Conservation (phyloP, 2,888 invertebrate genomes). For the Leptopilina drosophilae region DNA sequence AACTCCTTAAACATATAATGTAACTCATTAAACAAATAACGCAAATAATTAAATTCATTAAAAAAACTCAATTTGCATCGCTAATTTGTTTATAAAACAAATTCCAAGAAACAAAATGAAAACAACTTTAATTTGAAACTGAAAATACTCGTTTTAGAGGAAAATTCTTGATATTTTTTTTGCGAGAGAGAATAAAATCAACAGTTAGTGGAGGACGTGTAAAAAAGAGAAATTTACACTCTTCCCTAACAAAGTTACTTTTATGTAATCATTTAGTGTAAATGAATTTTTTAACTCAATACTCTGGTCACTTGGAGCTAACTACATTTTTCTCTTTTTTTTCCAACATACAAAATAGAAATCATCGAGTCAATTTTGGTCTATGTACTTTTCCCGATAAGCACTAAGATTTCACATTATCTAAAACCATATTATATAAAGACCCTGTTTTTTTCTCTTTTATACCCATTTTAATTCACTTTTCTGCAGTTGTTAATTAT, state of each 20-base stretch:
- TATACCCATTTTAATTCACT: not conserved
- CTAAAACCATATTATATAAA: constrained; percentile 50
- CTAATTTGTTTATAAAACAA: too few relatives aligned
- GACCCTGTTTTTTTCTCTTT: constrained; percentile 51
- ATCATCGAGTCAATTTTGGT: constrained; percentile 9
- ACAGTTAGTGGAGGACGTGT: not conserved
- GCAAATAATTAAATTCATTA: too few relatives aligned
- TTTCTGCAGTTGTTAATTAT: constrained; percentile 27
- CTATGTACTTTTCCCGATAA: constrained; percentile 12
- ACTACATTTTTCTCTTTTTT: not conserved
- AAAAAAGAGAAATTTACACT: constrained; percentile 17
- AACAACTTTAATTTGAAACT: too few relatives aligned
- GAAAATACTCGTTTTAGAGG: not conserved
- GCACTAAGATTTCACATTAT: not conserved
- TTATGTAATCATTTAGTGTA: constrained; percentile 16
- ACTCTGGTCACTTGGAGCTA: not conserved
- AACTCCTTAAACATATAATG: too few relatives aligned
- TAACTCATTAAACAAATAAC: too few relatives aligned
- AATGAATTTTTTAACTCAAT: constrained; percentile 29
- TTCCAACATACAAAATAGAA: too few relatives aligned
- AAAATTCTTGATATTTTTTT: too few relatives aligned
- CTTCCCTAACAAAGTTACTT: constrained; percentile 21
- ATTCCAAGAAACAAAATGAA: too few relatives aligned
- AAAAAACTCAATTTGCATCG: too few relatives aligned
- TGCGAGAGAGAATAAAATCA: too few relatives aligned